Evolutionary conservation across 2,113 vertebrate species (phyloP), one percentile per base, ranked within the genome.

Genomic region (Falcunculus frontatus): DNA sequence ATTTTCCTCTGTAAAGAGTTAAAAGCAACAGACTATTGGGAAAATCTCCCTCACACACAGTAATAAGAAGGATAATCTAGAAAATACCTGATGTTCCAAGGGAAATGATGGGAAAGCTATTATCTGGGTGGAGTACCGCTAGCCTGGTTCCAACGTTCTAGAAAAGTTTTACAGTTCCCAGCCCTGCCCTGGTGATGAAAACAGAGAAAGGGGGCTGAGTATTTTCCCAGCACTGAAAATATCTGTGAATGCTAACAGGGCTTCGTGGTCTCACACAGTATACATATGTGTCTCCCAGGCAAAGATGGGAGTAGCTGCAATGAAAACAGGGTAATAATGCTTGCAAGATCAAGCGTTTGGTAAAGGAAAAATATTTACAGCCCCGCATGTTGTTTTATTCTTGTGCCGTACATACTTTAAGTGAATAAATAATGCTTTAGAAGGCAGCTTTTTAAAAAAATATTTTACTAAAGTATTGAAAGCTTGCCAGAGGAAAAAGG

Each of bases 61-160:
- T 73, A 91, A 83, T 8, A 81, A 22, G 32, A 84, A 93, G 79
- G 42, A 81, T 84, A 78, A 74, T 78, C 72, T 86, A 88, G 44
- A 90, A 95, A 94, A 84, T 93, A 88, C 30, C 63, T 88, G 49
- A 15, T 37, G 22, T 88, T 91, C 78, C 78, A 49, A 64, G 56
- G 80, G 79, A 92, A 92, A 84, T 0, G 0, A 90, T 78, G 79
- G 83, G 64, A 90, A 94, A 96, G 21, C 47, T 82, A 79, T 92
- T 96, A 92, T 49, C 35, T 14, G 69, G 88, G 91, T 84, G 96
- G 93, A 96, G 86, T 89, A 78, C 60, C 49, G 23, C 73, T 81
- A 57, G 49, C 53, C 65, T 25, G 12, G 49, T 81, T 94, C 80
- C 75, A 89, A 17, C 0, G 1, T 84, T 85, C 75, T 77, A 80